A percentile compares a stretch with the other conserved stretches of the same genome.
Evolutionary conservation across 2,113 vertebrate species (phyloP).

Genomic region (Halichoerus grypus): DNA sequence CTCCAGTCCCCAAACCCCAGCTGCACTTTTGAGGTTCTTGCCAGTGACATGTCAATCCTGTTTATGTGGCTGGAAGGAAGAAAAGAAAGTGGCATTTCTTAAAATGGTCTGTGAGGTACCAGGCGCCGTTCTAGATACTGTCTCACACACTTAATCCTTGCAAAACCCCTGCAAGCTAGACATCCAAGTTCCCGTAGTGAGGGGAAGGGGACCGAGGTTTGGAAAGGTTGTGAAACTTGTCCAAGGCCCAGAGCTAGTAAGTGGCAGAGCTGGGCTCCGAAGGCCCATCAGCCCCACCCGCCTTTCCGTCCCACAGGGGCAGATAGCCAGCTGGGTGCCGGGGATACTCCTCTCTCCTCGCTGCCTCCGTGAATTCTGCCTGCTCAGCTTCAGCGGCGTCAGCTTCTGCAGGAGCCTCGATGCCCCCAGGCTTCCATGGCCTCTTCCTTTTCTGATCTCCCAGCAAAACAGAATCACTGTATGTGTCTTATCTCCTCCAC

Average conservation of each 20-base stretch:
- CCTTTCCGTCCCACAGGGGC: fast-evolving
- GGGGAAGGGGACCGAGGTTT: background rate
- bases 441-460: background rate
- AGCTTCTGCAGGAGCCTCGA: background rate
- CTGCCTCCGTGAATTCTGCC: background rate
- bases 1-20: conserved; percentile 70
- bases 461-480: background rate
- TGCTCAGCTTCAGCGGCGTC: background rate
- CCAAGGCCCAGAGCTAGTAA: background rate
- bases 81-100: conserved; percentile 64
- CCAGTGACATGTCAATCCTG: conserved; percentile 66
- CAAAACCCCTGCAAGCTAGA: background rate
- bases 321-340: fast-evolving
- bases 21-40: conserved; percentile 66
- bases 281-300: fast-evolving
- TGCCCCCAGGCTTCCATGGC: background rate
- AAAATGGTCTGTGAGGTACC: conserved; percentile 54
- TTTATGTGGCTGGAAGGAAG: conserved; percentile 61
- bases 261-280: background rate
- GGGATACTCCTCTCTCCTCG: background rate
- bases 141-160: conserved; percentile 32
- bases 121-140: background rate
- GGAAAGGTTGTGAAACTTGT: background rate
- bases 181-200: background rate
- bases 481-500: background rate